Percentiles rank a stretch among this genome's conserved stretches.
Conservation (phyloP, 2,888 invertebrate species). For the Apamea sordens region DNA sequence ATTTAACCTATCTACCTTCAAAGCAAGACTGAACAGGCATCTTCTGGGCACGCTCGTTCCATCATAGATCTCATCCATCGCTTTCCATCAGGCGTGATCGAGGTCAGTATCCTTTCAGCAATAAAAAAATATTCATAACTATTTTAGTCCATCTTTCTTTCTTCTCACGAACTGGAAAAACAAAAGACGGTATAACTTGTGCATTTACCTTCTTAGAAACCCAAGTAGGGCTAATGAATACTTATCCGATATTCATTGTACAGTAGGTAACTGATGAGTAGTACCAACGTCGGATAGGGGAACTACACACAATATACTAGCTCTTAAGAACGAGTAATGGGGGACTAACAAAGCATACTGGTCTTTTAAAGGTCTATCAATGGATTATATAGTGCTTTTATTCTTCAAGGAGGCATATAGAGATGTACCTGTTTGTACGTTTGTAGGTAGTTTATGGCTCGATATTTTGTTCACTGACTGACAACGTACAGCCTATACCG, state of each 20-base stretch:
- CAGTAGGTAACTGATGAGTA: slow-evolving; percentile 13
- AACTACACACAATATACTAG: slow-evolving; percentile 15
- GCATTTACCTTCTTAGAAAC: background rate
- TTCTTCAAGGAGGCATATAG: background rate
- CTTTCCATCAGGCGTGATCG: too few species aligned
- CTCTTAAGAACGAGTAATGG: slow-evolving; percentile 1
- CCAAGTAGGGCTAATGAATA: slow-evolving; percentile 10
- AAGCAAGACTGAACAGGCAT: too few species aligned
- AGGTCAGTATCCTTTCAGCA: too few species aligned
- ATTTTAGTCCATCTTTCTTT: background rate
- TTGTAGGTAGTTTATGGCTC: background rate
- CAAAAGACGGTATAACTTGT: background rate
- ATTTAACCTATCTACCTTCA: too few species aligned
- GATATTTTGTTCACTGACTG: background rate
- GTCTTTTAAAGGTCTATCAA: slow-evolving; percentile 6
- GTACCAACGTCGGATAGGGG: slow-evolving; percentile 10
- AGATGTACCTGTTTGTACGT: background rate
- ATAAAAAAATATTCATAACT: background rate
- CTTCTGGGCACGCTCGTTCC: too few species aligned
- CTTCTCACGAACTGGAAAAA: background rate
- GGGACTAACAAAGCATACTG: slow-evolving; percentile 27
- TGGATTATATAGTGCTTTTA: background rate
- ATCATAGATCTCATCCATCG: too few species aligned
- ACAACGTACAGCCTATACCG: too few species aligned
- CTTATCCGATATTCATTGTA: slow-evolving; percentile 16